A percentile compares a stretch with the other conserved stretches of the same genome.
Conservation (phyloP, 2,113 vertebrate genomes). For the Catharus minimus region DNA sequence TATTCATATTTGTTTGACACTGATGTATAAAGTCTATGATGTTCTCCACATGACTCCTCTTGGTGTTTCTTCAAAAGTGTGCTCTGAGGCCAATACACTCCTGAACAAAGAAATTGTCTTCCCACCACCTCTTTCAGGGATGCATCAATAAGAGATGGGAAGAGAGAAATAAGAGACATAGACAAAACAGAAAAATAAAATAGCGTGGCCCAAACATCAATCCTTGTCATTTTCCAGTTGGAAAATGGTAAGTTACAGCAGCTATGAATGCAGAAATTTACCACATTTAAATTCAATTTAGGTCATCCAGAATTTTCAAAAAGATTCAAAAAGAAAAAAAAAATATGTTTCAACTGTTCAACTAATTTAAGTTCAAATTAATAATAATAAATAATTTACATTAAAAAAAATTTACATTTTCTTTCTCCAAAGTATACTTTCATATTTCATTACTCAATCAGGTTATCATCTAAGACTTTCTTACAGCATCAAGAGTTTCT, state of each 20-base stretch:
- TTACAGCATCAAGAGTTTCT: neutral
- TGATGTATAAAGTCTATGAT: neutral
- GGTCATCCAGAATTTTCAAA: neutral
- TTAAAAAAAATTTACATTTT: neutral
- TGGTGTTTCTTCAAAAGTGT: constrained; percentile 30
- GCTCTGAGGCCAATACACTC: neutral
- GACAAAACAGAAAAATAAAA: neutral
- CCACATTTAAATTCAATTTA: neutral
- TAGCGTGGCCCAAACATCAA: neutral
- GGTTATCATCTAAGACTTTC: neutral
- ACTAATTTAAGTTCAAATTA: neutral
- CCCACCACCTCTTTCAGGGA: neutral
- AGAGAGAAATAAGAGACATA: neutral
- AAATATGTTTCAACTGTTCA: neutral
- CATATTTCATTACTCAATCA: neutral
- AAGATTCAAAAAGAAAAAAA: neutral
- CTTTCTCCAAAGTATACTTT: neutral
- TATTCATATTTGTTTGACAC: neutral
- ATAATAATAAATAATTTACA: neutral
- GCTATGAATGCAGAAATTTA: neutral
- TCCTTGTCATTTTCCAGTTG: neutral
- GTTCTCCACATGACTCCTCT: neutral
- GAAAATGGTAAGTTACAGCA: neutral
- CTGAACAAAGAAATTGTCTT: constrained; percentile 3
- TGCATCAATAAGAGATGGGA: neutral